A percentile compares a stretch with the other conserved stretches of the same genome.
phyloP scores from a whole-genome alignment of 1,140 invertebrate species.

The Carcinoscorpius rotundicauda region DNA sequence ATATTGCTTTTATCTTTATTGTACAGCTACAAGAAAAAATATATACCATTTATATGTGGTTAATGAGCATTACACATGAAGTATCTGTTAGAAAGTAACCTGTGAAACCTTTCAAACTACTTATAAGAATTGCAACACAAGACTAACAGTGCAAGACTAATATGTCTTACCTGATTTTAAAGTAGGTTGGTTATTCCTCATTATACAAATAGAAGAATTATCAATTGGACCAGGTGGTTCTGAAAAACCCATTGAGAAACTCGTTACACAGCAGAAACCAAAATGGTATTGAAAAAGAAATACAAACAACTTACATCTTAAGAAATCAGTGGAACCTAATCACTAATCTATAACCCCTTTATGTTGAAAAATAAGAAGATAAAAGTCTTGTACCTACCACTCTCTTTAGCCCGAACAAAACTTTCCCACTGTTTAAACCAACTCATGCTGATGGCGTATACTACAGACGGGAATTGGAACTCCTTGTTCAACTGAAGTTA shows the following conservation, averaged over 20 bases:
- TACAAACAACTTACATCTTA: not conserved
- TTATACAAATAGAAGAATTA: constrained; percentile 54
- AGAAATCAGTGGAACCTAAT: no score
- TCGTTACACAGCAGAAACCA: not conserved
- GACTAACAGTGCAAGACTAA: constrained; percentile 1
- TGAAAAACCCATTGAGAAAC: constrained; percentile 24
- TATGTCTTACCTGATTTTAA: constrained; percentile 35
- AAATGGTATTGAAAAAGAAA: not conserved
- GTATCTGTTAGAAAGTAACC: no score
- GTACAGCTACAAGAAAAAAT: not conserved
- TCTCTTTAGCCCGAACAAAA: constrained; percentile 61
- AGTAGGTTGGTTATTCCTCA: constrained; percentile 41
- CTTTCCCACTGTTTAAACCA: constrained; percentile 86
- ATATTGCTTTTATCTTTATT: not conserved
- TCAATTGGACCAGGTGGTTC: constrained; percentile 77
- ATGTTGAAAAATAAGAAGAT: no score
- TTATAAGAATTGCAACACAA: not conserved
- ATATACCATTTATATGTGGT: no score
- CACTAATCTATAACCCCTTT: no score
- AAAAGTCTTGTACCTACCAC: constrained; percentile 26
- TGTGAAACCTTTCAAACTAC: not conserved
- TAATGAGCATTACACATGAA: no score
- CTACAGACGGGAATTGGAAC: constrained; percentile 46
- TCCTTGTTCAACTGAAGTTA: constrained; percentile 45
- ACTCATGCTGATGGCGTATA: constrained; percentile 71